phyloP scores from a whole-genome alignment of 2,113 vertebrate genomes.

The Gallinago jamesoni region DNA sequence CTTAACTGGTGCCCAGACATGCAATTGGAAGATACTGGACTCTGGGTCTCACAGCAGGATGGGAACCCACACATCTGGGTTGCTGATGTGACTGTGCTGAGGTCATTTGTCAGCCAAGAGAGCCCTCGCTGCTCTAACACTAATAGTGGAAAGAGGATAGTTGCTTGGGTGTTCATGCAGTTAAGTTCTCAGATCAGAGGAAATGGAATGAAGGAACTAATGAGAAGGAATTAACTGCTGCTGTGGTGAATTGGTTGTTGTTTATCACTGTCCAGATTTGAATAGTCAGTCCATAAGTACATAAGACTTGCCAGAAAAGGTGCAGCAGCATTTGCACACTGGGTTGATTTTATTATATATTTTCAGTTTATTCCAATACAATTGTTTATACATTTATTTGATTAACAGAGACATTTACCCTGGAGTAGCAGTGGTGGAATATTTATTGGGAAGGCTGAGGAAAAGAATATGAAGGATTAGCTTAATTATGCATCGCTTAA shows the following conservation, averaged over 20 bases:
- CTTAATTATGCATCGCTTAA: not conserved
- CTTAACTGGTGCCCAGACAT: not conserved
- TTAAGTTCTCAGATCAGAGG: not conserved
- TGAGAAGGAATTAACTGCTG: not conserved
- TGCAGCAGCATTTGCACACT: not conserved
- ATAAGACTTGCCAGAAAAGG: not conserved
- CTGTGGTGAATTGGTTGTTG: not conserved
- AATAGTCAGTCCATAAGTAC: not conserved
- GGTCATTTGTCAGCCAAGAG: not conserved
- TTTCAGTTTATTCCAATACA: not conserved
- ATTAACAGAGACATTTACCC: not conserved
- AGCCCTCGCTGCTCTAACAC: accelerated
- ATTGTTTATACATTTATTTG: not conserved
- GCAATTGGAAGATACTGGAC: not conserved
- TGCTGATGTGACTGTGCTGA: not conserved
- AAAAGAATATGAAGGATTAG: not conserved
- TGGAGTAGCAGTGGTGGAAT: not conserved
- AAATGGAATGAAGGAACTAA: not conserved
- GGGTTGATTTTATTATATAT: not conserved
- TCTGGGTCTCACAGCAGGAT: not conserved
- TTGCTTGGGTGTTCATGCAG: not conserved
- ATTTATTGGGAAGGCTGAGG: not conserved
- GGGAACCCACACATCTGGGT: not conserved
- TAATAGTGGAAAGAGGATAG: not conserved
- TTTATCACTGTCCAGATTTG: not conserved